These are phyloP conservation scores for Sisor rabdophorus DNA, from an alignment of 2,113 vertebrate genomes.

Conservation along the genomic window DNA sequence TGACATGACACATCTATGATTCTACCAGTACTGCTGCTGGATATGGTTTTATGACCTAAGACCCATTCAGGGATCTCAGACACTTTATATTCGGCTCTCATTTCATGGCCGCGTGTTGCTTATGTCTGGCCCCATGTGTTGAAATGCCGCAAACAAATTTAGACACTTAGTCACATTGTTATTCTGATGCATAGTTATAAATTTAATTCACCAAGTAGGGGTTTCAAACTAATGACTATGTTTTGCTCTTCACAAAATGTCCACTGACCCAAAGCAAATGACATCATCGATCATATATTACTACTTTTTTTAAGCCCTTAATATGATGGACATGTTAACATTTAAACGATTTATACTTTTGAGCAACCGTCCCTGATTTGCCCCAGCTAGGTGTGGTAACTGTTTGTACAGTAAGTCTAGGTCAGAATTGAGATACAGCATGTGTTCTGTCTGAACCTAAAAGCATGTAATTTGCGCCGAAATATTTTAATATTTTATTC, in stretches of 20 bases:
- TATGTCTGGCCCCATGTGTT: conserved; percentile 27
- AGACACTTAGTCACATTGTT: conserved; percentile 4
- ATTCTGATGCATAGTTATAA: not conserved
- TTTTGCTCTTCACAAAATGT: not conserved
- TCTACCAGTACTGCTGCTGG: conserved; percentile 20
- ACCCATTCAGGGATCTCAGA: conserved; percentile 23
- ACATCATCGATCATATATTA: too few relatives aligned
- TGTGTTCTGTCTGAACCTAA: not conserved
- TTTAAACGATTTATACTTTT: conserved; percentile 9
- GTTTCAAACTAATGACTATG: not conserved
- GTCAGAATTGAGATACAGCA: not conserved
- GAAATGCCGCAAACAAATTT: conserved; percentile 24
- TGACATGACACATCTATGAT: not conserved
- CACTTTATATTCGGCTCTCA: conserved; percentile 12
- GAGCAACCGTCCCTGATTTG: not conserved
- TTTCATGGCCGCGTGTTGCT: conserved; percentile 32
- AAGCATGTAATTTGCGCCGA: not conserved
- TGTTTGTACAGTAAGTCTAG: conserved; percentile 5
- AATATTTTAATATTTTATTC: not conserved
- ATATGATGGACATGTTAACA: not conserved
- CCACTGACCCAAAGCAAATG: too few relatives aligned
- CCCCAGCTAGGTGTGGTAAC: not conserved
- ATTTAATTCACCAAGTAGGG: not conserved
- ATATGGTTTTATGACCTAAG: conserved; percentile 28
- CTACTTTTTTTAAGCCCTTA: not conserved